Evolutionary conservation across 2,797 vertebrate genomes (phyloP), one percentile per base, ranked within the genome.

Genomic region (Sparidentex hasta): DNA sequence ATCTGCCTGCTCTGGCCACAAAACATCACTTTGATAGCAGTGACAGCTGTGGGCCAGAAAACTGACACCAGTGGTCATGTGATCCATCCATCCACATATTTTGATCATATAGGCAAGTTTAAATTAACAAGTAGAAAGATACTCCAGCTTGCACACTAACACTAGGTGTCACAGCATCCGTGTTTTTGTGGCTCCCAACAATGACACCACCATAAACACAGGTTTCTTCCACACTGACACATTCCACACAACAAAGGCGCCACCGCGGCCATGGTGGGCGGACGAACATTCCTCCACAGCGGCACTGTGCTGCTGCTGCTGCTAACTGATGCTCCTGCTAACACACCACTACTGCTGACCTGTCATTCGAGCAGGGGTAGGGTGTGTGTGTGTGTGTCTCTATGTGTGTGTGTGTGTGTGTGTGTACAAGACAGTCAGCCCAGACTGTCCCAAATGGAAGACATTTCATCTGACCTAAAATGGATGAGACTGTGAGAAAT

Each of bases 231-330:
- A 85, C 87, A 65, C 50, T 44, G 86, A 89, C 84, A 82, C 93
- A 94, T 94, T 93, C 92, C 93, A 63, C 82, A 85, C 65, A 83
- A 92, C 92, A 94, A 93, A 92, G 73, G 88, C 72, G 5, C 25
- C 78, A 2, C 78, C 77, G 78, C 81, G 56, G 69, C 78, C n/a
- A 61, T 7, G 47, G 23, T 46, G 17, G 78, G 29, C 57, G 2
- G 11, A 33, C 54, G 48, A 76, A 85, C 79, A 90, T 90, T 90
- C 89, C 77, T 83, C 71, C 66, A 57, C 79, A 56, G 79, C 77
- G 56, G 29, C 71, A 61, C 85, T 77, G 71, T 38, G 54, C 82
- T 80, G 78, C 90, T 76, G 74, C 74, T 65, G 74, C 74, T 65
- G 80, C 71, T 78, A 58, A 43, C 80, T 54, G 54, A 67, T 64